phyloP scores from a whole-genome alignment of 2,113 vertebrate species.

The Sinocyclocheilus anophthalmus region DNA sequence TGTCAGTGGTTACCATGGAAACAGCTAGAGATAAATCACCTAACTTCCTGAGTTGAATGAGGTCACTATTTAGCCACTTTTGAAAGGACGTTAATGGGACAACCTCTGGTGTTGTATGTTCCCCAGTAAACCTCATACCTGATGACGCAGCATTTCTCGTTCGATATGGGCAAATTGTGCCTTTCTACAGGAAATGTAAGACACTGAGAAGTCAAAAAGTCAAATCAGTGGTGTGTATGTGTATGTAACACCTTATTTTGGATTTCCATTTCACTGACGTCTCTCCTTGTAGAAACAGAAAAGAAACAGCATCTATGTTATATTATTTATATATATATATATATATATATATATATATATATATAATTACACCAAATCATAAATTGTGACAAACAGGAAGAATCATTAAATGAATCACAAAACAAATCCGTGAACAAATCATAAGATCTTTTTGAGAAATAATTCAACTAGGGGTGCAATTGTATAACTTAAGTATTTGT shows the following conservation, averaged over 20 bases:
- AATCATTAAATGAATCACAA: neutral
- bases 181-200: constrained; percentile 2
- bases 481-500: too few relatives aligned
- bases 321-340: neutral
- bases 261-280: neutral
- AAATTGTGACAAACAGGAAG: neutral
- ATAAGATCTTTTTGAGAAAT: neutral
- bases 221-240: neutral
- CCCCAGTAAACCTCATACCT: neutral
- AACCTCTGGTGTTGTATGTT: constrained; percentile 39
- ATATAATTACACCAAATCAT: neutral
- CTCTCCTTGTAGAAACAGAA: neutral
- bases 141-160: constrained; percentile 12
- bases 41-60: constrained; percentile 30
- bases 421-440: neutral
- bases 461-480: neutral
- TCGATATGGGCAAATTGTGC: constrained; percentile 7
- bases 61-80: constrained; percentile 24
- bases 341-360: too few relatives aligned
- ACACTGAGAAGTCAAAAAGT: constrained; percentile 24
- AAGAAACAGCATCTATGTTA: neutral
- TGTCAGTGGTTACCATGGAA: constrained; percentile 55
- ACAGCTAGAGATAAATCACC: constrained; percentile 32
- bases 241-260: neutral
- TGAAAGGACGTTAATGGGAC: constrained; percentile 39